Evolutionary conservation across 1,140 invertebrate genomes (phyloP), one percentile per base, ranked within the genome.

Genomic region (Eriosoma lanigerum): DNA sequence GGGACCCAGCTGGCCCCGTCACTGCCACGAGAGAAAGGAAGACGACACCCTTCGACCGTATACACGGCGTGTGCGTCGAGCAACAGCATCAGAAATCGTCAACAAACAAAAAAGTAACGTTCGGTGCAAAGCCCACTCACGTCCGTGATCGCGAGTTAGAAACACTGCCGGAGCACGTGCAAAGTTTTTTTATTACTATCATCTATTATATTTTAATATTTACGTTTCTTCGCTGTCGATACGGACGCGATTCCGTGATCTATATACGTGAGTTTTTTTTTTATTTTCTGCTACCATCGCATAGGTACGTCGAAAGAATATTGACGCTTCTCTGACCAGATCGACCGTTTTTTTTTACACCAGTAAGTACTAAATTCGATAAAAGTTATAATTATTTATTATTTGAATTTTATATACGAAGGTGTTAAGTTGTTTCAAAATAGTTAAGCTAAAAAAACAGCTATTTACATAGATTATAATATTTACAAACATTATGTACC

Each of bases 11-110:
- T 32, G 54, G 13, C 21, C n/a, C 3, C 3, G 13, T 19, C 38
- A 56, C 10, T 19, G 62, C 12, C 10, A 1, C 54, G 56, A 19
- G 56, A 62, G 75, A 78, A 78, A 78, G 75, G 75, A 78, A 78
- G 75, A 78, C 75, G 75, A 78, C 75, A 78, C 75, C 75, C 56
- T 38, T 60, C 32, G 56, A 60, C 75, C 32, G 26, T 15, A 10
- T 17, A 17, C 32, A 8, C 8, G 3, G 38, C 15, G 52, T 46
- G 38, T 29, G 38, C 8, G 50, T 29, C 32, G 24, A 38, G n/a
- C 17, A 48, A 19, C 46, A 29, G 15, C 68, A 50, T 50, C 68
- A 21, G 46, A 13, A 46, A 24, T 50, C 66, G 24, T 21, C 52
- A n/a, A 19, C 52, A 56, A 56, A n/a, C 52, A 21, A n/a, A 48